These are phyloP conservation scores for Rhamnusium bicolor DNA, from an alignment of 2,888 invertebrate genomes.

Conservation along the genomic window DNA sequence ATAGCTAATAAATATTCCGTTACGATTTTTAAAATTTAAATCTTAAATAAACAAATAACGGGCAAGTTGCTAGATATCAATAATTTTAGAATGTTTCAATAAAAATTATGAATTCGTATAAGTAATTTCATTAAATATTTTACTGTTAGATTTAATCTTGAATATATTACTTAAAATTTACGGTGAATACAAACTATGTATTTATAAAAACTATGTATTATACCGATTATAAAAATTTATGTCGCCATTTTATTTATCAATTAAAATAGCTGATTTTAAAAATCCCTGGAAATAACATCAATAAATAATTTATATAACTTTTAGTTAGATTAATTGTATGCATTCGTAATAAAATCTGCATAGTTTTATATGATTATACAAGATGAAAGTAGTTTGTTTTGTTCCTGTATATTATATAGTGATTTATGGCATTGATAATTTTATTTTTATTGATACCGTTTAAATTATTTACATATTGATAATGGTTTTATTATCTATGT, in stretches of 20 bases:
- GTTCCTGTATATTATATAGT: not conserved
- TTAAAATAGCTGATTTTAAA: constrained; percentile 4
- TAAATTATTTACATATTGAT: not conserved
- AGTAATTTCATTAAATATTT: not conserved
- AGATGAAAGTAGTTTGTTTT: constrained; percentile 10
- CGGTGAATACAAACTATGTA: not conserved
- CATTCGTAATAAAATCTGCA: constrained; percentile 13
- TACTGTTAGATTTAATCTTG: not conserved
- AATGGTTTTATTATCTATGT: too few relatives aligned
- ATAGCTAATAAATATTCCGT: not conserved
- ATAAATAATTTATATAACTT: constrained; percentile 13
- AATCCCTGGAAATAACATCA: constrained; percentile 1
- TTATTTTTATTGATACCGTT: not conserved
- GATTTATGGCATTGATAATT: not conserved
- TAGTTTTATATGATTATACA: not conserved
- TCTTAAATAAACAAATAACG: not conserved
- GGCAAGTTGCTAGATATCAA: not conserved
- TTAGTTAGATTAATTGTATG: constrained; percentile 15
- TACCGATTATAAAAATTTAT: constrained; percentile 6
- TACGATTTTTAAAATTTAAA: not conserved
- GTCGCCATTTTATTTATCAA: constrained; percentile 2
- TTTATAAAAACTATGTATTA: not conserved
- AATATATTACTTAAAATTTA: not conserved
- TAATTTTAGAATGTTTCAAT: not conserved
- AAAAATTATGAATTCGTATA: not conserved